phyloP scores from a whole-genome alignment of 2,113 vertebrate genomes.

The Nerophis lumbriciformis region DNA sequence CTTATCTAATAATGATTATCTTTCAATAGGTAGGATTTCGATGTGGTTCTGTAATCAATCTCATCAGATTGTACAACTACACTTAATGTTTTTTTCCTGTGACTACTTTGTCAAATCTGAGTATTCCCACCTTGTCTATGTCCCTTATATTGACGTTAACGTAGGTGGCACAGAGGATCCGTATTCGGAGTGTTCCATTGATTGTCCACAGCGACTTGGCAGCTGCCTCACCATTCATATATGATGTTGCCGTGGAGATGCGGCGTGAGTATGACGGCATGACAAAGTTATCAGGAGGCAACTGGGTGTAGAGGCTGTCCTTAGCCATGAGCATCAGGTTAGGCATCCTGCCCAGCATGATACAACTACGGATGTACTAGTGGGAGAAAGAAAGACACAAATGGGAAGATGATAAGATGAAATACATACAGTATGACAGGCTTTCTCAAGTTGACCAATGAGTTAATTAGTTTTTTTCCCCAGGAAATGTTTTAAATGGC shows the following conservation, averaged over 20 bases:
- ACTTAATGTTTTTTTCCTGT: not conserved
- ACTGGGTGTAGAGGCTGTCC: conserved; percentile 91
- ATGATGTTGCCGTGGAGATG: conserved; percentile 93
- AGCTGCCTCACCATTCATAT: conserved; percentile 94
- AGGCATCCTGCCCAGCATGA: conserved; percentile 94
- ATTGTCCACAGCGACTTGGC: conserved; percentile 90
- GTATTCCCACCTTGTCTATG: conserved; percentile 87
- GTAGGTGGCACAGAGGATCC: conserved; percentile 94
- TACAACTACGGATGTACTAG: conserved; percentile 96
- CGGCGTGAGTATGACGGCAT: conserved; percentile 96
- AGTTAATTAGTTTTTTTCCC: not conserved
- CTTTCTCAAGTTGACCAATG: not conserved
- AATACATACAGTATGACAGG: not conserved
- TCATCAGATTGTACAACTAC: too few species aligned
- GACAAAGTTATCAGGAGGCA: conserved; percentile 90
- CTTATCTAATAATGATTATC: too few species aligned
- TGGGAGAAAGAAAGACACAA: conserved; percentile 17
- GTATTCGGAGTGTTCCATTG: conserved; percentile 88
- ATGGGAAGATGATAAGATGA: not conserved
- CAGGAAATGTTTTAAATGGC: not conserved
- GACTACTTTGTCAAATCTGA: not conserved
- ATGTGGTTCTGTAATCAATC: too few species aligned
- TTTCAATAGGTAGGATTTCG: too few species aligned
- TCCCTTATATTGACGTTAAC: conserved; percentile 98
- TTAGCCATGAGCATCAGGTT: conserved; percentile 99